These are phyloP conservation scores for Drosophila teissieri DNA, from an alignment of 1,140 invertebrate species.

Conservation along the genomic window DNA sequence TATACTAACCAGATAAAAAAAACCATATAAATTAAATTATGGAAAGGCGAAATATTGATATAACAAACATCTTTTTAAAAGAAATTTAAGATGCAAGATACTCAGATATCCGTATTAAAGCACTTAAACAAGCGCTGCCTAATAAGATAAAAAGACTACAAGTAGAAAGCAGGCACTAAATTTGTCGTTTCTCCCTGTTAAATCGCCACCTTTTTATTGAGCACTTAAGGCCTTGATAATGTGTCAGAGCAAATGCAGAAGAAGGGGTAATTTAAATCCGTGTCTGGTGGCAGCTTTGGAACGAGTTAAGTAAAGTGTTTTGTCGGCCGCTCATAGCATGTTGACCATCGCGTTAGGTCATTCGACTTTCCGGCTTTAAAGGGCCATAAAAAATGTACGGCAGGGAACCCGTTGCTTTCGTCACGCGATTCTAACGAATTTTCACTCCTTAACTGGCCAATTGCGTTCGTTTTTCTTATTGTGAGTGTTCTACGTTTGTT, in stretches of 20 bases:
- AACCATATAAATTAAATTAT: no score
- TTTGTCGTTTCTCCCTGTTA: conserved; percentile 18
- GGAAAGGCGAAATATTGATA: no score
- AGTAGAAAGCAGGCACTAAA: conserved; percentile 8
- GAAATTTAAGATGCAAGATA: background rate
- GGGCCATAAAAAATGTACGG: conserved; percentile 28
- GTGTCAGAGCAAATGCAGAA: background rate
- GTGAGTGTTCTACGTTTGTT: conserved; percentile 23
- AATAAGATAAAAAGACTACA: conserved; percentile 19
- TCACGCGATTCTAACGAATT: conserved; percentile 44
- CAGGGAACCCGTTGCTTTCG: conserved; percentile 9
- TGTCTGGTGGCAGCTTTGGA: conserved; percentile 34
- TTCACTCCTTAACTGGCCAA: conserved; percentile 2
- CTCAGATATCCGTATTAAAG: background rate
- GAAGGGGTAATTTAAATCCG: conserved; percentile 16
- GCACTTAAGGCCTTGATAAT: conserved; percentile 47
- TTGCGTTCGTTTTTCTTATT: conserved; percentile 19
- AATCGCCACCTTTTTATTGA: conserved; percentile 49
- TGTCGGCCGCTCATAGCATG: conserved; percentile 46
- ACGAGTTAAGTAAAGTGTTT: conserved; percentile 54
- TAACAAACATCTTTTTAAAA: no score
- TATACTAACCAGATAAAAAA: no score
- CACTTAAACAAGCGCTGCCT: background rate
- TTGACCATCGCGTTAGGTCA: conserved; percentile 50
- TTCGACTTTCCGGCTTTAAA: conserved; percentile 37